These are phyloP conservation scores for Diphyllodes magnificus DNA, from an alignment of 2,113 vertebrate genomes.

Conservation along the genomic window DNA sequence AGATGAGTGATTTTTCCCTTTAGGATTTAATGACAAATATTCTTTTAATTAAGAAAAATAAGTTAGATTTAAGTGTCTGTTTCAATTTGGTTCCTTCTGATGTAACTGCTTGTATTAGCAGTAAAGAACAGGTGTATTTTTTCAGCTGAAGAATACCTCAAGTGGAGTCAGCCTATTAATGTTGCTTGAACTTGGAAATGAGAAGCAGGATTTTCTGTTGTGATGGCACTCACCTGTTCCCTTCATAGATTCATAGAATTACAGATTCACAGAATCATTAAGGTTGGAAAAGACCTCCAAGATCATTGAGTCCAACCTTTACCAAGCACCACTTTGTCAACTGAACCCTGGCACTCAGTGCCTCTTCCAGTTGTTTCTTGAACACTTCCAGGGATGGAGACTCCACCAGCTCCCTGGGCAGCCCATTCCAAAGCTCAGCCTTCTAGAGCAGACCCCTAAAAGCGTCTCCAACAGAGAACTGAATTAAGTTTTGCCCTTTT, in stretches of 20 bases:
- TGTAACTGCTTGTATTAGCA: neutral
- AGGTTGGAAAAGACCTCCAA: neutral
- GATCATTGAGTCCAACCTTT: rapidly evolving
- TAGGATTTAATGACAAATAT: neutral
- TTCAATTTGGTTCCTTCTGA: neutral
- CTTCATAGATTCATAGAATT: neutral
- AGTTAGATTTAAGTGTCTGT: neutral
- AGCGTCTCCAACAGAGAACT: neutral
- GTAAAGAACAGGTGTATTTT: neutral
- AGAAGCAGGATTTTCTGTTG: neutral
- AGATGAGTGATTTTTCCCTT: neutral
- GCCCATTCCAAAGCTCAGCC: neutral
- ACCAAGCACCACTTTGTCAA: neutral
- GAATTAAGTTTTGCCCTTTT: neutral
- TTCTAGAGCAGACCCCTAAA: neutral
- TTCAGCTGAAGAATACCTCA: neutral
- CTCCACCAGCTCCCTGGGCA: neutral
- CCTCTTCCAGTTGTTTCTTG: neutral
- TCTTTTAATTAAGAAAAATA: neutral
- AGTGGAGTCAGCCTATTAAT: neutral
- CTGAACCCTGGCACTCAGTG: neutral
- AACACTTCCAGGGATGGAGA: neutral
- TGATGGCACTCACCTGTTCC: neutral
- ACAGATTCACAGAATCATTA: neutral
- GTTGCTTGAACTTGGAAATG: neutral